Evolutionary conservation across 1,140 invertebrate species (phyloP).

Genomic region (Drosophila busckii): DNA sequence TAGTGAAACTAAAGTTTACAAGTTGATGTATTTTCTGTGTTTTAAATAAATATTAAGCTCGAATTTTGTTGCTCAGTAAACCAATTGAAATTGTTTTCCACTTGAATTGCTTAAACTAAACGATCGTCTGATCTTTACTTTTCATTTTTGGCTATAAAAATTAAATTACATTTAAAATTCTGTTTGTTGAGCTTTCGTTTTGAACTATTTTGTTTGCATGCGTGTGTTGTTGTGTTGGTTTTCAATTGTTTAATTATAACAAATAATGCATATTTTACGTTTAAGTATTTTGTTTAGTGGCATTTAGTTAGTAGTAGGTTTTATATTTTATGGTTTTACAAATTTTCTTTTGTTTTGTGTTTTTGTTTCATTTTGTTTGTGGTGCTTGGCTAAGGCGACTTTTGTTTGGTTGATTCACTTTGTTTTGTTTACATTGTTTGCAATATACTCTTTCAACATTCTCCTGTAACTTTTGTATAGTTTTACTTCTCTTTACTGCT

Average conservation of each 20-base stretch:
- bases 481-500: slow-evolving; percentile 33
- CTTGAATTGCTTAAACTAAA: slow-evolving; percentile 67
- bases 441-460: slow-evolving; percentile 71
- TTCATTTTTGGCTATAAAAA: slow-evolving; percentile 76
- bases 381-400: slow-evolving; percentile 77
- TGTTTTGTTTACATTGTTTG: slow-evolving; percentile 49
- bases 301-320: slow-evolving; percentile 12
- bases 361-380: slow-evolving; percentile 62
- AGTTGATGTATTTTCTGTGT: slow-evolving; percentile 39
- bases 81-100: slow-evolving; percentile 49
- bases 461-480: too few relatives aligned
- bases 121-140: slow-evolving; percentile 35
- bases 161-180: slow-evolving; percentile 62
- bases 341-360: slow-evolving; percentile 42
- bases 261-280: slow-evolving; percentile 64
- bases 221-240: slow-evolving; percentile 47
- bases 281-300: slow-evolving; percentile 37
- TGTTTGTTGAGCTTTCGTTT: slow-evolving; percentile 62
- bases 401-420: slow-evolving; percentile 68
- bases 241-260: slow-evolving; percentile 52
- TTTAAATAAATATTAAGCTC: slow-evolving; percentile 70
- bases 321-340: slow-evolving; percentile 46
- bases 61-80: slow-evolving; percentile 65
- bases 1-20: slow-evolving; percentile 44
- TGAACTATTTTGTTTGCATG: slow-evolving; percentile 65